Conservation (phyloP, 2,888 invertebrate genomes). For the Eupithecia tripunctaria region DNA sequence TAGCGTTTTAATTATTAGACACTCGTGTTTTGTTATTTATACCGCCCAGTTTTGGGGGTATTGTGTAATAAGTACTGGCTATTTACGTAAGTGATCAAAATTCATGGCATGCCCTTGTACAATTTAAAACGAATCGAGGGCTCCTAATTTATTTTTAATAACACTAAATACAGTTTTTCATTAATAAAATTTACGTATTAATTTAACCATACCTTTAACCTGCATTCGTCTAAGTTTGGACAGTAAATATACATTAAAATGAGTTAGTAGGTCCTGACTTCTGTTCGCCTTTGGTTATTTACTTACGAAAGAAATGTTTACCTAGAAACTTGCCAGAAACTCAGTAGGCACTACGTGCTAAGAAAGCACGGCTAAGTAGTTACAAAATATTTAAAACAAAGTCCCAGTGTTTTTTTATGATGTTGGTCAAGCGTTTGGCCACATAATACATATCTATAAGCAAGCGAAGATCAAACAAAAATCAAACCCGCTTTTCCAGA, state of each 20-base stretch:
- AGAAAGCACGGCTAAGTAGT: background rate
- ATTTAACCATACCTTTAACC: background rate
- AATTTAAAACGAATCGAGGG: constrained; percentile 25
- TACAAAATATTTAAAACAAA: background rate
- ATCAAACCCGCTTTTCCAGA: no score
- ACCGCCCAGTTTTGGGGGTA: background rate
- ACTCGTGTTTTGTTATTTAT: background rate
- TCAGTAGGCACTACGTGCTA: background rate
- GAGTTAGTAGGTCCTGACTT: background rate
- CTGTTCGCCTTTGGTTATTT: background rate
- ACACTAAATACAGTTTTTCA: background rate
- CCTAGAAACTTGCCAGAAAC: background rate
- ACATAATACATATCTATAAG: no score
- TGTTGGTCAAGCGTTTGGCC: no score
- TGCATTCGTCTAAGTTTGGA: background rate
- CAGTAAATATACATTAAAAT: background rate
- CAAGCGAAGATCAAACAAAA: no score
- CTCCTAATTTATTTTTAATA: background rate
- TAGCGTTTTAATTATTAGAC: constrained; percentile 22
- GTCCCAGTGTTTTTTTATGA: no score
- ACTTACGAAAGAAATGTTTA: background rate
- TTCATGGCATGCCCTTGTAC: constrained; percentile 12
- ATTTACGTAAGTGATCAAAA: constrained; percentile 17
- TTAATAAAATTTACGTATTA: background rate
- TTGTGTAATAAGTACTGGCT: constrained; percentile 2